phyloP scores from a whole-genome alignment of 2,797 vertebrate species.

The Pseudocheirus occidentalis region DNA sequence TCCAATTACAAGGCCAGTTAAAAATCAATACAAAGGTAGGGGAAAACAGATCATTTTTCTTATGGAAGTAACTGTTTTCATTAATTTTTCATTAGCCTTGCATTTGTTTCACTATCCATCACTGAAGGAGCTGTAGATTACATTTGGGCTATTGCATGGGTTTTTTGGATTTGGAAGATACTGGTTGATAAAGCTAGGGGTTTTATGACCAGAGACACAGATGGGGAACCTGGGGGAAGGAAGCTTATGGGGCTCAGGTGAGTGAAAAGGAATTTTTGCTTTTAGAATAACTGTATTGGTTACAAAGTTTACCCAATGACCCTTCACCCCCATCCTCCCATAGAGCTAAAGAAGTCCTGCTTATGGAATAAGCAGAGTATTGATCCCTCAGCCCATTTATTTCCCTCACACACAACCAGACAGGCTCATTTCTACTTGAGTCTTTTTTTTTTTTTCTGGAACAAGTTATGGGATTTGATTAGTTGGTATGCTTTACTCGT shows the following conservation, averaged over 20 bases:
- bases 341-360: background rate
- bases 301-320: background rate
- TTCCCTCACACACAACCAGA: background rate
- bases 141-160: constrained; percentile 73
- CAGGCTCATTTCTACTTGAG: background rate
- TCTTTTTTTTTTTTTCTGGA: background rate
- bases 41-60: constrained; percentile 86
- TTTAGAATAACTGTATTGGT: background rate
- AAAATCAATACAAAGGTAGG: constrained; percentile 85
- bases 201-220: constrained; percentile 71
- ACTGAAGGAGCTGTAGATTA: constrained; percentile 77
- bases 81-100: constrained; percentile 86
- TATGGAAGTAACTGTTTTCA: constrained; percentile 84
- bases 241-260: background rate
- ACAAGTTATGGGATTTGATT: background rate
- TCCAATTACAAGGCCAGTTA: constrained; percentile 84
- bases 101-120: constrained; percentile 82
- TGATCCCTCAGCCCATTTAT: background rate
- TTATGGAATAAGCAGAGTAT: background rate
- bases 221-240: background rate
- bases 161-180: constrained; percentile 79
- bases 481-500: background rate
- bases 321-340: background rate
- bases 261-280: background rate
- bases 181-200: constrained; percentile 74